These are phyloP conservation scores for Pandemis heparana DNA, from an alignment of 2,888 invertebrate genomes.

Conservation along the genomic window DNA sequence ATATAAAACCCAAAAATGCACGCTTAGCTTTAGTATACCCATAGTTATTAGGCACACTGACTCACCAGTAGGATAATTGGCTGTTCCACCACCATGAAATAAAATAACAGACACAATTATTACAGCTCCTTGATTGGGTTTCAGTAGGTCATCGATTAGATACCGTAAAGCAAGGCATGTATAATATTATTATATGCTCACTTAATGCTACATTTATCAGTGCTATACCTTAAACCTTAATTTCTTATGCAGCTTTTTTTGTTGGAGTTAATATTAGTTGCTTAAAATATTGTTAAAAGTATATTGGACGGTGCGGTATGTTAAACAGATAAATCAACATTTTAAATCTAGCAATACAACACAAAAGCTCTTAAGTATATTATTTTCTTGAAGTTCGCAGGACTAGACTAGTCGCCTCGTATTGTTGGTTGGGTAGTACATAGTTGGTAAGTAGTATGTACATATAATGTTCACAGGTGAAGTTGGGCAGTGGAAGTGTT, in stretches of 20 bases:
- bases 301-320: no score
- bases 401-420: no score
- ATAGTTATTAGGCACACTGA: constrained; percentile 64
- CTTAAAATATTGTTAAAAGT: no score
- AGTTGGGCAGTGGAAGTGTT: no score
- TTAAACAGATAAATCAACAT: no score
- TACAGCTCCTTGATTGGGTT: constrained; percentile 1
- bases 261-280: neutral
- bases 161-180: neutral
- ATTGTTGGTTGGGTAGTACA: no score
- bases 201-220: neutral
- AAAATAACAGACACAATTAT: constrained; percentile 60
- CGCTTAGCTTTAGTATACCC: constrained; percentile 52
- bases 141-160: constrained; percentile 5
- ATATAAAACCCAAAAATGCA: constrained; percentile 47
- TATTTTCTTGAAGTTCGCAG: no score
- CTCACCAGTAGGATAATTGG: constrained; percentile 67
- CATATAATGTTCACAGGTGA: no score
- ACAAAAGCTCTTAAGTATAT: no score
- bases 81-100: constrained; percentile 84
- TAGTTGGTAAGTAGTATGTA: no score
- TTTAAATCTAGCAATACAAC: no score
- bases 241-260: neutral
- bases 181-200: neutral
- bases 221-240: neutral